Base-by-base conservation (phyloP, 2,113 vertebrate genomes). In the Oostethus manadensis region DNA sequence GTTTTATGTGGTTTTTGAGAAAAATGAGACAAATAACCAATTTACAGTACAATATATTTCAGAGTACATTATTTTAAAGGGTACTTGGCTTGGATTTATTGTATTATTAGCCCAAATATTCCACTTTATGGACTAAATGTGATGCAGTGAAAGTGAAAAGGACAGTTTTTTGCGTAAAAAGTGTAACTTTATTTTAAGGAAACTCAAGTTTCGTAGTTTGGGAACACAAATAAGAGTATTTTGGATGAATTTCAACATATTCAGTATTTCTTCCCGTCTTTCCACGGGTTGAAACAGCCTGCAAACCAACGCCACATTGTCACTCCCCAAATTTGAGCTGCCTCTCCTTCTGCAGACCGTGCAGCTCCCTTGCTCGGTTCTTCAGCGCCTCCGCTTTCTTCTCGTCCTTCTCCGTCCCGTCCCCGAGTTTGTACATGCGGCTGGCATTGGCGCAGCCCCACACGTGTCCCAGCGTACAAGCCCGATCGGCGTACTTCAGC, bases 371-470 rank as follows among this genome's bases (percentile, higher is more conserved):
- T 0, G 96, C 96, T 65, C 90, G 88, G 56, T 93, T 94, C 88
- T 95, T 97, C 66, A 99, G 80, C 20, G 90, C 76, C 70, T 97
- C 94, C 0, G 95, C 96, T 66, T 93, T 97, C 8, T 86, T 85
- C 22, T 94, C 91, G 0, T 95, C 88, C 79, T 90, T 94, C 51
- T 89, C 74, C 0, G 91, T 70, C 0, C 96, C 96, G 18, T 99
- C 94, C 17, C 96, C 96, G 11, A 98, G 83, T 76, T 78, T 96
- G 81, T 93, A 98, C 93, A 99, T 99, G 58, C 94, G 95, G 57
- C 96, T 98, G 68, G 94, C 94, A 1, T 99, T 99, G 61, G 92
- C 93, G 44, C 96, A 99, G 49, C 90, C 96, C 93, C 93, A 98
- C 0, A 94, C 20, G 2, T 99, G 94, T 67, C 95, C 94, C 70